Conservation (phyloP, 2,113 vertebrate species). For the Oreochromis niloticus region DNA sequence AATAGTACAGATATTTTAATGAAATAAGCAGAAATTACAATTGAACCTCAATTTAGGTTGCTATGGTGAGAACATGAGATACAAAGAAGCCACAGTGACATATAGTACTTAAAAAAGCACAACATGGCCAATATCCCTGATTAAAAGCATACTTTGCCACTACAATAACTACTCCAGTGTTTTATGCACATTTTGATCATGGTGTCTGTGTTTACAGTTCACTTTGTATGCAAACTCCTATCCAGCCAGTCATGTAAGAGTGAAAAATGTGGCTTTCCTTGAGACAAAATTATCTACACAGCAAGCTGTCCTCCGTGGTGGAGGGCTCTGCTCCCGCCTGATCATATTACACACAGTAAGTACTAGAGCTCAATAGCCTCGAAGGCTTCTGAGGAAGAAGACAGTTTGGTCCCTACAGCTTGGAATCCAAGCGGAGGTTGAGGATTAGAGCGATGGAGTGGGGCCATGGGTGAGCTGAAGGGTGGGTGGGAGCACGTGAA, state of each 20-base stretch:
- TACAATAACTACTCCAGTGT: background rate
- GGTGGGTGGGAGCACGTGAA: conserved; percentile 18
- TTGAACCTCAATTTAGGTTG: background rate
- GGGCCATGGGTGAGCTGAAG: background rate
- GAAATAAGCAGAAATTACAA: background rate
- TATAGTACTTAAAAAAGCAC: background rate
- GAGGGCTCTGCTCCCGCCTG: conserved; percentile 33
- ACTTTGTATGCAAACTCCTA: background rate
- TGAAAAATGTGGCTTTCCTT: conserved; percentile 8
- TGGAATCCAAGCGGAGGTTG: conserved; percentile 19
- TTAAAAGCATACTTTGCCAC: background rate
- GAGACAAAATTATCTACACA: conserved; percentile 30
- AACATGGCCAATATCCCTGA: background rate
- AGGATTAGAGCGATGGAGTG: conserved; percentile 27
- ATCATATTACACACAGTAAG: conserved; percentile 58
- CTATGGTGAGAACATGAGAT: background rate
- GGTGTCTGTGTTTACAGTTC: background rate
- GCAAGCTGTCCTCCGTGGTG: conserved; percentile 16
- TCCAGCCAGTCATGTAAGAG: background rate
- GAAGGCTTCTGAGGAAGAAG: conserved; percentile 24
- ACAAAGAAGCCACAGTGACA: background rate
- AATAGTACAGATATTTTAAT: background rate
- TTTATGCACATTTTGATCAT: background rate
- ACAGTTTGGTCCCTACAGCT: conserved; percentile 10
- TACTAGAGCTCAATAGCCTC: conserved; percentile 14